phyloP scores from a whole-genome alignment of 2,888 invertebrate genomes.

The Meteorus colon region DNA sequence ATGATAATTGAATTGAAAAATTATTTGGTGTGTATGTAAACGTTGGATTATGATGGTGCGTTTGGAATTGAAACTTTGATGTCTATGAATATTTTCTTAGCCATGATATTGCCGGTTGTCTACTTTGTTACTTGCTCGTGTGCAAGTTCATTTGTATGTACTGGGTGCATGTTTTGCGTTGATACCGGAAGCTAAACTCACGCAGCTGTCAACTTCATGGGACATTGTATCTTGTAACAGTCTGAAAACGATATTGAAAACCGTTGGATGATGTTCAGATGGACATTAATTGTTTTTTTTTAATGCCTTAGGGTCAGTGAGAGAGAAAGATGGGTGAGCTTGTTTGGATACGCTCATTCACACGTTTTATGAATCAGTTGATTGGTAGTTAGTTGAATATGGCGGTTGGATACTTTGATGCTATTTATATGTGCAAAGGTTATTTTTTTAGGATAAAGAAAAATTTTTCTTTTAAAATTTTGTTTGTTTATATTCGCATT shows the following conservation, averaged over 20 bases:
- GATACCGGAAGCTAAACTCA: conserved; percentile 45
- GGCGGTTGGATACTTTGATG: no score
- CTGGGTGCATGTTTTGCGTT: background rate
- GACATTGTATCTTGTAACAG: conserved; percentile 26
- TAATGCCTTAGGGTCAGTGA: background rate
- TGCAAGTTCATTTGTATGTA: conserved; percentile 22
- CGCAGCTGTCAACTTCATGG: conserved; percentile 41
- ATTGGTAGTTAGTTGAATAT: no score
- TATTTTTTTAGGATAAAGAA: no score
- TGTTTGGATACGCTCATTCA: no score
- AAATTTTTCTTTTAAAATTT: no score
- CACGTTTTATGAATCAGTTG: no score
- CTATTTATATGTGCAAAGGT: background rate
- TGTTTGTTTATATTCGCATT: no score
- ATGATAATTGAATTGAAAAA: no score
- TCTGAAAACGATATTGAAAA: background rate
- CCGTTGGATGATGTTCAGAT: background rate
- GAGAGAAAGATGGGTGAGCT: no score
- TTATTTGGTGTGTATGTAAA: background rate
- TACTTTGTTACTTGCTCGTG: conserved; percentile 44
- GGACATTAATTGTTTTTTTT: background rate
- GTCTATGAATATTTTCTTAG: background rate
- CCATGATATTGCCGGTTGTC: conserved; percentile 36
- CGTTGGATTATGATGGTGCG: background rate
- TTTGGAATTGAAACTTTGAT: background rate